phyloP scores from a whole-genome alignment of 2,888 invertebrate genomes.

The Horisme vitalbata region DNA sequence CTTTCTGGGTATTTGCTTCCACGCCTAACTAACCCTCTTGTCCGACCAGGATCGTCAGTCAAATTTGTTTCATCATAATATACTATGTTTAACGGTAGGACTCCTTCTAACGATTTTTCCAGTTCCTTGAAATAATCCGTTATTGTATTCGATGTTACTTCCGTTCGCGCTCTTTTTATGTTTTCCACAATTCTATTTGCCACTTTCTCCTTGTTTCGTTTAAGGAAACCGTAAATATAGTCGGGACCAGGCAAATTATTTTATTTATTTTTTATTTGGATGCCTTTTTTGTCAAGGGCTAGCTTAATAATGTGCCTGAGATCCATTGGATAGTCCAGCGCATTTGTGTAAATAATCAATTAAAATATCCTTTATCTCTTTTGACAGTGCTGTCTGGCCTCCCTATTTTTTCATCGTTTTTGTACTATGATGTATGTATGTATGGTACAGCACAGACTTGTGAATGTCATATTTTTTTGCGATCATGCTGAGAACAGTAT shows the following conservation, averaged over 20 bases:
- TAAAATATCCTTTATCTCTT: conserved; percentile 24
- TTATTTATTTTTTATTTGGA: background rate
- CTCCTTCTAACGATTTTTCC: background rate
- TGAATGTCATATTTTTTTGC: conserved; percentile 24
- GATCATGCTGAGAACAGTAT: background rate
- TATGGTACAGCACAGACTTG: conserved; percentile 28
- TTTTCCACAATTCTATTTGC: background rate
- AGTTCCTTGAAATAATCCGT: background rate
- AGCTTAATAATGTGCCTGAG: background rate
- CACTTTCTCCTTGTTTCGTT: background rate
- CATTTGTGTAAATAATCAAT: background rate
- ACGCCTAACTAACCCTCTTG: no score
- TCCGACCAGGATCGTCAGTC: no score
- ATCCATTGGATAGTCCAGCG: background rate
- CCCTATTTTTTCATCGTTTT: conserved; percentile 28
- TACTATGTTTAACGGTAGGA: background rate
- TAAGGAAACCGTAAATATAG: no score
- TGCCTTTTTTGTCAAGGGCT: background rate
- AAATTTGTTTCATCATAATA: conserved; percentile 1
- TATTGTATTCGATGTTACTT: background rate
- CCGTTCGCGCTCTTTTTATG: background rate
- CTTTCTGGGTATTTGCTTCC: no score
- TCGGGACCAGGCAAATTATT: background rate
- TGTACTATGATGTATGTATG: no score
- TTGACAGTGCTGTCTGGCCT: conserved; percentile 31